Percentiles rank a stretch among this genome's conserved stretches.
These are phyloP conservation scores for Chionis minor DNA, from an alignment of 2,113 vertebrate species.

Conservation along the genomic window DNA sequence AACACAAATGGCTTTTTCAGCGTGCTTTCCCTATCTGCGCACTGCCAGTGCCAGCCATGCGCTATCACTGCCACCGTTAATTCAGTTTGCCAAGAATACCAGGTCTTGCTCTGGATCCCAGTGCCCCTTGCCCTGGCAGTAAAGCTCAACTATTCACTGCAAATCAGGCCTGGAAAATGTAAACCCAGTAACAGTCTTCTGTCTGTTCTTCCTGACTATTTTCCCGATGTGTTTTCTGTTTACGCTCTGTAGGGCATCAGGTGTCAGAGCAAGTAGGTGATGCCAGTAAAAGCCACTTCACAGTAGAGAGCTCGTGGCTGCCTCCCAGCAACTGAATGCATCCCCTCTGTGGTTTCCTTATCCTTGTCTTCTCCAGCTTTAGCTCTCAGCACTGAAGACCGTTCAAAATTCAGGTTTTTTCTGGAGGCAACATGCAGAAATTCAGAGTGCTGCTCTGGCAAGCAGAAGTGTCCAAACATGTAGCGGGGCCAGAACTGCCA, in stretches of 20 bases:
- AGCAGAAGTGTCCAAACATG: conserved; percentile 22
- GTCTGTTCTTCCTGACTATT: conserved; percentile 30
- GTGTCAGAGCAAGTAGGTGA: conserved; percentile 19
- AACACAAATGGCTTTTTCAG: conserved; percentile 16
- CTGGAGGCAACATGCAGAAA: conserved; percentile 44
- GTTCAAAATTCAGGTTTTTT: conserved; percentile 46
- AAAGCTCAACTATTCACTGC: background rate
- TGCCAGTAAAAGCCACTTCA: conserved; percentile 63
- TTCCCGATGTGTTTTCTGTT: conserved; percentile 40
- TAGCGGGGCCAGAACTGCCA: conserved; percentile 12
- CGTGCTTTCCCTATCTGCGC: background rate
- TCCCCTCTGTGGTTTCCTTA: conserved; percentile 43
- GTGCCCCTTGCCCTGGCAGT: background rate
- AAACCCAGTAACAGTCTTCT: conserved; percentile 38
- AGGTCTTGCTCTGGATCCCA: background rate
- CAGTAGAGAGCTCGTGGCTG: conserved; percentile 27
- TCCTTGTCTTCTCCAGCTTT: conserved; percentile 32
- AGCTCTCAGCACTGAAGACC: background rate
- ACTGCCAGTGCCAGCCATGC: background rate
- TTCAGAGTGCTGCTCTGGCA: conserved; percentile 42
- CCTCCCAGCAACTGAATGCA: conserved; percentile 28
- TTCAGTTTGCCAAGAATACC: background rate
- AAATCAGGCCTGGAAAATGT: conserved; percentile 48
- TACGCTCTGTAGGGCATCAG: conserved; percentile 29
- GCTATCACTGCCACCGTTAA: background rate